These are phyloP conservation scores for Ammodytes dubius DNA, from an alignment of 2,113 vertebrate genomes.

Conservation along the genomic window DNA sequence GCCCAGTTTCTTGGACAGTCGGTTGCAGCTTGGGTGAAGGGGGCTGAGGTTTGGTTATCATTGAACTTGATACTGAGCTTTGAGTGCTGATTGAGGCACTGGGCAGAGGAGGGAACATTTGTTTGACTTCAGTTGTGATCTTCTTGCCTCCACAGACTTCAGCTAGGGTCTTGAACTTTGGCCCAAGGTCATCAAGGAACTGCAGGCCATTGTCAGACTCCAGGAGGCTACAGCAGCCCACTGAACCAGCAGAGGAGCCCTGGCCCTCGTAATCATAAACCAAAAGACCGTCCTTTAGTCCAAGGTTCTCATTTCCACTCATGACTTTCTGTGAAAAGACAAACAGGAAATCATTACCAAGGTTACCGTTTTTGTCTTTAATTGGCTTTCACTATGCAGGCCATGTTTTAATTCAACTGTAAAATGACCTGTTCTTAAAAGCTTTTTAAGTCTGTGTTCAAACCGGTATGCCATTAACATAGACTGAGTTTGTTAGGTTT, in stretches of 20 bases:
- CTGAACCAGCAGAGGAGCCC: constrained; percentile 85
- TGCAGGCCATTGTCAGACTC: constrained; percentile 88
- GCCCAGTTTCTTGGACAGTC: constrained; percentile 1
- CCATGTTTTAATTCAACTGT: background rate
- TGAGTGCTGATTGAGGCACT: constrained; percentile 34
- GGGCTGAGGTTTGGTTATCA: constrained; percentile 1
- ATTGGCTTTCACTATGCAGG: background rate
- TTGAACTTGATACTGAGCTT: constrained; percentile 28
- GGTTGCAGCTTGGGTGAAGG: constrained; percentile 14
- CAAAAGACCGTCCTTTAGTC: constrained; percentile 83
- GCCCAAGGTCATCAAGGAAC: constrained; percentile 88
- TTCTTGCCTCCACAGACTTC: constrained; percentile 89
- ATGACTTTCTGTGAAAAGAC: constrained; percentile 83
- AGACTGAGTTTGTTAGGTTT: background rate
- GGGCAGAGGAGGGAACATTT: constrained; percentile 31
- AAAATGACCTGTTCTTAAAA: background rate
- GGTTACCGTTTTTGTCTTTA: background rate
- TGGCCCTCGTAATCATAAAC: constrained; percentile 90
- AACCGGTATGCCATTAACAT: too few relatives aligned
- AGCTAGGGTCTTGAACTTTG: constrained; percentile 91
- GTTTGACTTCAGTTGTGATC: constrained; percentile 46
- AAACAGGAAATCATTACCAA: background rate
- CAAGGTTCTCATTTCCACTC: constrained; percentile 78
- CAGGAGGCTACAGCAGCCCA: constrained; percentile 89
- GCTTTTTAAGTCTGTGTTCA: background rate